Base-by-base conservation (phyloP, 2,113 vertebrate genomes). In the Mustelus asterias region DNA sequence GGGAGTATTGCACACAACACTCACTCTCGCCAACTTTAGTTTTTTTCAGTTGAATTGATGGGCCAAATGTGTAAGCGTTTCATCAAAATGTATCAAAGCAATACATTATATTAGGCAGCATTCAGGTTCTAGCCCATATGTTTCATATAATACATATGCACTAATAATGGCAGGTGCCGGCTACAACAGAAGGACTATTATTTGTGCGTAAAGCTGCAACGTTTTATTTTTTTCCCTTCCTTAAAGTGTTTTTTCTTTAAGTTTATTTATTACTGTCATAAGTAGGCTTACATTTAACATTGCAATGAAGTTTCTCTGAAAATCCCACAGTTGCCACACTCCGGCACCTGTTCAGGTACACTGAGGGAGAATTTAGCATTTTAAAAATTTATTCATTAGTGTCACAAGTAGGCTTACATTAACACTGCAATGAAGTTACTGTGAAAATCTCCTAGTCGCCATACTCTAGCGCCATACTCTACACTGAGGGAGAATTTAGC, bases 21-120 rank as follows among this genome's bases (percentile, higher is more conserved):
- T 67, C 69, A 95, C 41, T 76, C 11, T 5, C 48, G 69, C 94
- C 67, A 95, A 72, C 41, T 95, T 29, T 13, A 94, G n/a, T 60
- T 90, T 93, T 54, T 93, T 93, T 37, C 48, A 37, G 29, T 93
- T 93, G 89, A 37, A 93, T 4, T 65, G 58, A 92, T 94, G 22
- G 93, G 93, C 65, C 63, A 94, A 94, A 94, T 94, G 69, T 72
- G 72, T 70, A 95, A 95, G 41, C 29, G 94, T 58, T 90, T 90
- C 26, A 33, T 90, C 48, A 90, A 90, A 60, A 93, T 65, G 0
- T 37, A 37, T 93, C 63, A 65, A 6, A 65, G 60, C 14, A 9
- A 93, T 41, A n/a, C 9, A 65, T 93, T 93, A 33, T 10, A 76
- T 72, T 2, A 76, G 65, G 37, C 37, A 69, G 65, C 22, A 22